Evolutionary conservation across 2,888 invertebrate genomes (phyloP).

Genomic region (Phalera bucephala): DNA sequence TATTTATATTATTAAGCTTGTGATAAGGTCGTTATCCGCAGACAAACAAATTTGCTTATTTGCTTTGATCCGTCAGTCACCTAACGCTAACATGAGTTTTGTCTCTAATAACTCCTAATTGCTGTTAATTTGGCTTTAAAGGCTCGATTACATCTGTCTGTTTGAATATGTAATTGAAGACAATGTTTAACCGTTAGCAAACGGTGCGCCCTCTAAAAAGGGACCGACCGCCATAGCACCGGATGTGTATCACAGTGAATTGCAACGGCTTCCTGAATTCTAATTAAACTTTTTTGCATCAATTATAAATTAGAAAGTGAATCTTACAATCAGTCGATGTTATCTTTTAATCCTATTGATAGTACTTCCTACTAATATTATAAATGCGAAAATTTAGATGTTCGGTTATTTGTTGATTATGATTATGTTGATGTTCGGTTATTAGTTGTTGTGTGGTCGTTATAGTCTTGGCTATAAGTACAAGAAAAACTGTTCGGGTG

Average conservation of each 20-base stretch:
- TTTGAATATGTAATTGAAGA: slow-evolving; percentile 42
- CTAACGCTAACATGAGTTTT: too few species aligned
- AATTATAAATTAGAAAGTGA: slow-evolving; percentile 13
- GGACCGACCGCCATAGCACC: slow-evolving; percentile 42
- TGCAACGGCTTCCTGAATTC: slow-evolving; percentile 58
- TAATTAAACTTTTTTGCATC: slow-evolving; percentile 27
- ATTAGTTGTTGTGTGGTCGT: too few species aligned
- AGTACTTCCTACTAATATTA: too few species aligned
- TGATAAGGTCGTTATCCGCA: too few species aligned
- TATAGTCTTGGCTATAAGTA: too few species aligned
- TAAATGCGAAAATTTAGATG: too few species aligned
- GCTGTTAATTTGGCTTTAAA: slow-evolving; percentile 37
- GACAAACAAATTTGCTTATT: too few species aligned
- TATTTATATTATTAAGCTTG: too few species aligned
- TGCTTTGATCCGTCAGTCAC: too few species aligned
- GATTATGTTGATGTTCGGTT: too few species aligned
- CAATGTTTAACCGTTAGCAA: slow-evolving; percentile 54
- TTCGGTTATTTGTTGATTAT: too few species aligned
- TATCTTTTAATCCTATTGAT: slow-evolving; percentile 3
- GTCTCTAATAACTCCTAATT: slow-evolving; percentile 16
- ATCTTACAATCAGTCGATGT: slow-evolving; percentile 2
- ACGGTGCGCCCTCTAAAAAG: slow-evolving; percentile 58
- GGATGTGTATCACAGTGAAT: slow-evolving; percentile 57
- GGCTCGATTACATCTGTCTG: slow-evolving; percentile 16
- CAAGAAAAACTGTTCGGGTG: too few species aligned